Base-by-base conservation (phyloP, 1,140 invertebrate species). In the Papilio glaucus region DNA sequence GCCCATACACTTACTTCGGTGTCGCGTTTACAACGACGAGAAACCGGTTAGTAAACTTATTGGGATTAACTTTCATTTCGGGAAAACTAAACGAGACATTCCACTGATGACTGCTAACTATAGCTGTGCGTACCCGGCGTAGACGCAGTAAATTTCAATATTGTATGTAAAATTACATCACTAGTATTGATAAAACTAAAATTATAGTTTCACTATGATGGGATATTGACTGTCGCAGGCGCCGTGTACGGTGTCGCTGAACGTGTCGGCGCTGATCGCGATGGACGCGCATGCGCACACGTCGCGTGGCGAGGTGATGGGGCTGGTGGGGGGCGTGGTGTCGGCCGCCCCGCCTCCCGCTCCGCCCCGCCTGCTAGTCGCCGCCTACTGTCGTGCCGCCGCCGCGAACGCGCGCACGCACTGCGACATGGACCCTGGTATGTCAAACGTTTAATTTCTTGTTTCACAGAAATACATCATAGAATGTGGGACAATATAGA, bases 341-440 rank as follows among this genome's bases (percentile, higher is more conserved):
- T n/a, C 38, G 70, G 15, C 76, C 81, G 38, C 79, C 80, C 26
- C 73, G 62, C 15, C n/a, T 15, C 39, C 29, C 21, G 21, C 15
- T 21, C 72, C 39, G 76, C 37, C 68, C 67, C 38, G 80, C 78
- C 70, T 86, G 80, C 41, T 79, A 94, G 33, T 81, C 83, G 81
- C 69, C 83, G 92, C 77, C 93, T 96, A 85, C 94, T 94, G 78
- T 92, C 95, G 77, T 1, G 85, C 83, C 21, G 21, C 95, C 93
- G 90, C 93, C 82, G 80, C 95, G 93, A 86, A 95, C 73, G 95
- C 94, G 38, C 90, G 93, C 33, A 95, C 95, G 33, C 95, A 96
- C 88, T 97, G 96, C 86, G 96, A 97, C 77, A 97, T 97, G 95
- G 96, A 96, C 83, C 96, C 96, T 72, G 95, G 95, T 96, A 78